A percentile compares a stretch with the other conserved stretches of the same genome.
These are phyloP conservation scores for Boulengeromyrus knoepffleri DNA, from an alignment of 2,113 vertebrate species.

Conservation along the genomic window DNA sequence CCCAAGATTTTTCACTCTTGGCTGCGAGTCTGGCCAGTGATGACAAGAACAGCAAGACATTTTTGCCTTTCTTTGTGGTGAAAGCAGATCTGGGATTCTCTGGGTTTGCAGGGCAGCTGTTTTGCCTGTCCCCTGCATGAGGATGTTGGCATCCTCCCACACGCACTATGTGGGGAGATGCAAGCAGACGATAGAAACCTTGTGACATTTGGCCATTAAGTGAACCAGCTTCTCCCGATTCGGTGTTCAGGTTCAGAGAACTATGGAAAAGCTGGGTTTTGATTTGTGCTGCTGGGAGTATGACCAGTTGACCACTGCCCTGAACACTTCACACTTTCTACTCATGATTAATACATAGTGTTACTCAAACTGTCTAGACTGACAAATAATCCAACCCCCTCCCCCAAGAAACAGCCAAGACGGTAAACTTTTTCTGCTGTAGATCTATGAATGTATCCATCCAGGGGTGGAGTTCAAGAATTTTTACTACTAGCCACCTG, in stretches of 20 bases:
- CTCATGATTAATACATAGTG: conserved; percentile 18
- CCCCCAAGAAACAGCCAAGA: background rate
- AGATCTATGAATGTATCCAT: background rate
- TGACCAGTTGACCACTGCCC: background rate
- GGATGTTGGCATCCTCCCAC: conserved; percentile 32
- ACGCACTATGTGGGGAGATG: conserved; percentile 19
- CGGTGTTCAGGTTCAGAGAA: conserved; percentile 29
- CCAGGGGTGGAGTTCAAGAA: background rate
- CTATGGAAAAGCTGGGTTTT: conserved; percentile 41
- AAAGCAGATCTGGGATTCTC: conserved; percentile 36
- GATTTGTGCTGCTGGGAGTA: conserved; percentile 37
- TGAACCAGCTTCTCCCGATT: conserved; percentile 22
- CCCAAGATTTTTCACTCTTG: background rate
- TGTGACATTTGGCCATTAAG: conserved; percentile 27
- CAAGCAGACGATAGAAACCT: conserved; percentile 17
- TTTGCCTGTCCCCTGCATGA: conserved; percentile 50
- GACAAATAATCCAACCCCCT: background rate
- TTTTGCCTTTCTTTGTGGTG: conserved; percentile 30
- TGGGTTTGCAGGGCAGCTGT: conserved; percentile 40
- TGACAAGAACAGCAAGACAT: conserved; percentile 30
- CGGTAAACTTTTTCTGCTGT: background rate
- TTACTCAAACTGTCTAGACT: conserved; percentile 19
- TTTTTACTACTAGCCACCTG: background rate
- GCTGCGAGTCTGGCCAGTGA: conserved; percentile 11
- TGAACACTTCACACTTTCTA: conserved; percentile 26